Conservation (phyloP, 2,888 invertebrate species). For the Melipona bicolor region DNA sequence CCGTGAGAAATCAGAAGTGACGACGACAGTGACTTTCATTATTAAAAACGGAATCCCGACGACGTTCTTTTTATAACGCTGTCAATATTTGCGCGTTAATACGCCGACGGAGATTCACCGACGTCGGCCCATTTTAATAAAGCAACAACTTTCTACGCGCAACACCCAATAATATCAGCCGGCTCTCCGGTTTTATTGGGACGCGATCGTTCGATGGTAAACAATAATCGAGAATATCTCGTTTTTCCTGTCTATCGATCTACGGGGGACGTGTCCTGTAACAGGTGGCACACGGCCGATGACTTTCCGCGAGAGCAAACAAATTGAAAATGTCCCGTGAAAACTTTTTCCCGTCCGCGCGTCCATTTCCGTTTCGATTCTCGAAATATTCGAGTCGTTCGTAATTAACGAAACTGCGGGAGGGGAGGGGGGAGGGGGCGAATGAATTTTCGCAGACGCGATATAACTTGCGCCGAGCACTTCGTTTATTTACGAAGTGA, state of each 20-base stretch:
- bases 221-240: constrained; percentile 22
- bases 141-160: constrained; percentile 30
- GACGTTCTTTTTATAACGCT: constrained; percentile 3
- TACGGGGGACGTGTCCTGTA: constrained; percentile 1
- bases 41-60: background rate
- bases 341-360: background rate
- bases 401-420: background rate
- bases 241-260: constrained; percentile 16
- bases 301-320: background rate
- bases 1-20: background rate
- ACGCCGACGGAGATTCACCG: background rate
- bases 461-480: background rate
- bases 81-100: constrained; percentile 35
- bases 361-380: background rate
- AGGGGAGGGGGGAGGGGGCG: too few relatives aligned
- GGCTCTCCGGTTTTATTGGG: constrained; percentile 18
- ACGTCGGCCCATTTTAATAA: constrained; percentile 29
- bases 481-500: background rate
- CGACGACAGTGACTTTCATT: constrained; percentile 4
- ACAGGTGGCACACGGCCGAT: background rate
- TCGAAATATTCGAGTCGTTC: background rate
- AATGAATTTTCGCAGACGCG: background rate
- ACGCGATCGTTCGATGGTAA: constrained; percentile 20
- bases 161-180: constrained; percentile 23
- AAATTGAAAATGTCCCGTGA: constrained; percentile 10